Conservation (phyloP, 2,113 vertebrate genomes). For the Cyanoderma ruficeps region DNA sequence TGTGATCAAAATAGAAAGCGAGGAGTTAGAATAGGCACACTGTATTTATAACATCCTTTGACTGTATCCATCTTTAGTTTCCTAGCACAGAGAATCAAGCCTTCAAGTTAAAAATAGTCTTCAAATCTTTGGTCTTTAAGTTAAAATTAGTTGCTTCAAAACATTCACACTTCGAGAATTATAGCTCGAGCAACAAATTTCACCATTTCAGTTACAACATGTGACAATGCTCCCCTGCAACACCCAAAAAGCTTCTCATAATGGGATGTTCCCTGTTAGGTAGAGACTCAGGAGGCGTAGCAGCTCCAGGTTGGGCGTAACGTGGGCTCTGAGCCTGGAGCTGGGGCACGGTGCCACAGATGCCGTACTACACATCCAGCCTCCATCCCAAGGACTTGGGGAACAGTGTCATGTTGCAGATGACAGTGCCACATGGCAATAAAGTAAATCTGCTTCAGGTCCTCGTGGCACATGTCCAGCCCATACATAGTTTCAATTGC, state of each 20-base stretch:
- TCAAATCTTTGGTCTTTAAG: slow-evolving; percentile 20
- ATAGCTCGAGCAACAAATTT: slow-evolving; percentile 36
- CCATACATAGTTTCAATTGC: accelerated
- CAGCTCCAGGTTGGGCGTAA: background rate
- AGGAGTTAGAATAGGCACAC: background rate
- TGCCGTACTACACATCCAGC: background rate
- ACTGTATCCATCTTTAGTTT: slow-evolving; percentile 20
- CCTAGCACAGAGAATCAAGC: slow-evolving; percentile 14
- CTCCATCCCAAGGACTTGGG: background rate
- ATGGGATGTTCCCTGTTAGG: background rate
- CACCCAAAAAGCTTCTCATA: background rate
- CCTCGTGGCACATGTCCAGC: background rate
- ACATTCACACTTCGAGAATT: slow-evolving; percentile 41
- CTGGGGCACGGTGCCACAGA: background rate
- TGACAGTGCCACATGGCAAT: background rate
- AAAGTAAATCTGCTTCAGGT: background rate
- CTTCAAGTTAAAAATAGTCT: slow-evolving; percentile 46
- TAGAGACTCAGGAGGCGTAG: background rate
- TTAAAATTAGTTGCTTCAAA: slow-evolving; percentile 57
- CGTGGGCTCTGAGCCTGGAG: background rate
- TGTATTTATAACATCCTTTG: slow-evolving; percentile 27
- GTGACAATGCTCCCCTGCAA: background rate
- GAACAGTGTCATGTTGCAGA: background rate
- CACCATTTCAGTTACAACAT: slow-evolving; percentile 44
- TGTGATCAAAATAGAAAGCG: background rate